Base-by-base conservation (phyloP, 2,888 invertebrate genomes). In the Panorpa germanica region DNA sequence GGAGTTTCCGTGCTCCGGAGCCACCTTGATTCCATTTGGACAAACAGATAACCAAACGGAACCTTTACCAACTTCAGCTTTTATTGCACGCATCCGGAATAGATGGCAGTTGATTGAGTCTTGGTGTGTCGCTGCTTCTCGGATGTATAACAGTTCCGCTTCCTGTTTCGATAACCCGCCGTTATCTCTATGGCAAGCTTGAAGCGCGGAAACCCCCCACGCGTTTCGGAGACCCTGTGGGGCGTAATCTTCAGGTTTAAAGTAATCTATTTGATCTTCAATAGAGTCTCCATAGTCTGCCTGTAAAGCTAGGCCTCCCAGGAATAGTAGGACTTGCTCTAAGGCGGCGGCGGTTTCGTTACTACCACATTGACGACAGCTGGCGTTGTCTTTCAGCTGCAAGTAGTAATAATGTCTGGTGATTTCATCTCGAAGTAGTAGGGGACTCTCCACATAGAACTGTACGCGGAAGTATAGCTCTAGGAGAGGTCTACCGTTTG, bases 361-460 rank as follows among this genome's bases (percentile, higher is more conserved):
- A n/a, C n/a, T n/a, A 23, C 50, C 45, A 41, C 52, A 52, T 29
- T 53, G 54, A 49, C 72, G 63, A 35, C 70, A 64, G 37, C 70
- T 64, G 38, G 75, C 66, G 59, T 96, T 96, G 57, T 85, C 76
- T 38, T 86, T 77, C 50, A 96, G 61, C 61, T 96, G 95, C 44
- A 86, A 65, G 59, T 90, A 96, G 57, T 95, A 96, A 49, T 91
- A 78, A 52, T 86, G 85, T 35, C 88, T 67, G 31, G 90, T 85
- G 42, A 81, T 70, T 48, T 86, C 86, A 63, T 93, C 90, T 56
- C 83, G 75, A 48, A 90, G 63, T 39, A 90, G 68, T 43, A 85
- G 66, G 37, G 86, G 83, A 49, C 83, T 83, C 59, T 90, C 88
- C 46, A 90, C 80, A 60, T 90, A 90, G 57, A 83, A 90, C 57